Conservation (phyloP, 1,140 invertebrate species). For the Papilio machaon region DNA sequence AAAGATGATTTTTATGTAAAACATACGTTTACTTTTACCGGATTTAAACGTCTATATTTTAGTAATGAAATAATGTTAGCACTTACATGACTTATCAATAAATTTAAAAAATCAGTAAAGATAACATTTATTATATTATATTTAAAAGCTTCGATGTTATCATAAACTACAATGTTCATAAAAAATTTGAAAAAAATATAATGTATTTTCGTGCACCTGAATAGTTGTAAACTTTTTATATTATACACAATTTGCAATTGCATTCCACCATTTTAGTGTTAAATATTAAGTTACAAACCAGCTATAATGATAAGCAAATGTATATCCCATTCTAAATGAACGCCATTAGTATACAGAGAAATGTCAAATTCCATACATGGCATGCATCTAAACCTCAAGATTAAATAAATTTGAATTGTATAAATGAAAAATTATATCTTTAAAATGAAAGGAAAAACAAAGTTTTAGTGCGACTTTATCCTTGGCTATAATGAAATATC, state of each 20-base stretch:
- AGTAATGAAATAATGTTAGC: not conserved
- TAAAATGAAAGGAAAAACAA: not conserved
- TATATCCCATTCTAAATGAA: too few relatives aligned
- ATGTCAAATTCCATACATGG: too few relatives aligned
- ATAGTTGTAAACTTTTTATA: constrained; percentile 12
- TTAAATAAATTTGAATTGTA: not conserved
- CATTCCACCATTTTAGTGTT: constrained; percentile 14
- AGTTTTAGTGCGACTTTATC: not conserved
- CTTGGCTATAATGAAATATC: not conserved
- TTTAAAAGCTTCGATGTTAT: not conserved
- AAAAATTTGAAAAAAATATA: not conserved
- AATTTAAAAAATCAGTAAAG: not conserved
- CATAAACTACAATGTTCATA: not conserved
- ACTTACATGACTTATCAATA: not conserved
- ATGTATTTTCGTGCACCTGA: not conserved
- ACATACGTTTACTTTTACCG: not conserved
- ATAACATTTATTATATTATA: too few relatives aligned
- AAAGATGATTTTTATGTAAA: constrained; percentile 5
- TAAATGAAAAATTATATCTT: not conserved
- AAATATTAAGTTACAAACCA: not conserved
- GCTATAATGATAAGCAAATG: not conserved
- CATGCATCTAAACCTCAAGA: not conserved
- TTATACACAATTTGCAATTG: not conserved
- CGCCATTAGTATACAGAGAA: too few relatives aligned
- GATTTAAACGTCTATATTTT: not conserved